phyloP scores from a whole-genome alignment of 2,888 invertebrate species.

The Biston betularia region DNA sequence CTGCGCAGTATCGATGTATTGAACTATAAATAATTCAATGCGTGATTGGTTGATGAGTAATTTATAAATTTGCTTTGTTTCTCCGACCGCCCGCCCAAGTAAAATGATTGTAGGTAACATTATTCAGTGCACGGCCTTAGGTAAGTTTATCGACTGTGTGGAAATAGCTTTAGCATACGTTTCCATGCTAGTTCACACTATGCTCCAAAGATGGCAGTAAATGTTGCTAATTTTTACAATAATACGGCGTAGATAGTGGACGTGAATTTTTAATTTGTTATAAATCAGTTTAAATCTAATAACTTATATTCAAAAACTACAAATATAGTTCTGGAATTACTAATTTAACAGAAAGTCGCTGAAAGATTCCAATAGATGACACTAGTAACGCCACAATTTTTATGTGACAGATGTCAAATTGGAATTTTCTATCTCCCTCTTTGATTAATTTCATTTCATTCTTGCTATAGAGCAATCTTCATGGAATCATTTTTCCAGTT shows the following conservation, averaged over 20 bases:
- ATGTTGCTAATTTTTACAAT: not conserved
- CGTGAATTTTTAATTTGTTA: not conserved
- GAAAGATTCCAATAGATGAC: constrained; percentile 42
- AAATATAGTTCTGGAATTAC: not conserved
- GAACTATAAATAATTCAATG: constrained; percentile 51
- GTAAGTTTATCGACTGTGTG: constrained; percentile 4
- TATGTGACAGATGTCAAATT: constrained; percentile 47
- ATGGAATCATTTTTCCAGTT: constrained; percentile 41
- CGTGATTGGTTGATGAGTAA: constrained; percentile 48
- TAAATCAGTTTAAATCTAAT: not conserved
- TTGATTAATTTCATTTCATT: constrained; percentile 12
- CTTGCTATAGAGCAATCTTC: constrained; percentile 32
- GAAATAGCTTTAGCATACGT: constrained; percentile 7
- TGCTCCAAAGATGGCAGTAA: constrained; percentile 13
- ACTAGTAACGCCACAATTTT: constrained; percentile 23
- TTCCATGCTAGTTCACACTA: not conserved
- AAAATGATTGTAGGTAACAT: not conserved
- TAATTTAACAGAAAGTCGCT: not conserved
- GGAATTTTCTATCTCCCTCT: constrained; percentile 36
- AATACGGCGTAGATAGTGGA: not conserved
- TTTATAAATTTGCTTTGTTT: constrained; percentile 38
- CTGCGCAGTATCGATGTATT: constrained; percentile 42
- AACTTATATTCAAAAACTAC: not conserved
- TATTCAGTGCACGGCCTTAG: not conserved
- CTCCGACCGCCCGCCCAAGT: constrained; percentile 24